A percentile compares a stretch with the other conserved stretches of the same genome.
These are phyloP conservation scores for Spinus olivaceus DNA, from an alignment of 2,797 vertebrate species.

Conservation along the genomic window DNA sequence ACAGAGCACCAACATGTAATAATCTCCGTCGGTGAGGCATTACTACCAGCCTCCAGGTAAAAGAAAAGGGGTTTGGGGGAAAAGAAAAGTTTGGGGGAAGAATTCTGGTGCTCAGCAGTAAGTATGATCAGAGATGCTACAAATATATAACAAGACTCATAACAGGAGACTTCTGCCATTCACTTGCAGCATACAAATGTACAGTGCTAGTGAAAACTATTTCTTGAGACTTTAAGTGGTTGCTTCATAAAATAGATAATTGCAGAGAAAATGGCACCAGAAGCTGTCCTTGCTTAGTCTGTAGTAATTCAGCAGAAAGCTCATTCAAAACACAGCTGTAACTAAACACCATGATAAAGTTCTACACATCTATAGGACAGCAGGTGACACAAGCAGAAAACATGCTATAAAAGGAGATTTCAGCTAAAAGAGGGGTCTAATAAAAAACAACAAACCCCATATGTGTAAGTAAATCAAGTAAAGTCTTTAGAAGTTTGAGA, in stretches of 20 bases:
- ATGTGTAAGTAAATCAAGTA: not conserved
- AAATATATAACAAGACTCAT: not conserved
- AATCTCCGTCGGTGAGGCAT: not conserved
- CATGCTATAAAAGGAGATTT: not conserved
- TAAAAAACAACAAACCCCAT: not conserved
- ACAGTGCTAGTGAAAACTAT: not conserved
- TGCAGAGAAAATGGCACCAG: not conserved
- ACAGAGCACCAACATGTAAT: not conserved
- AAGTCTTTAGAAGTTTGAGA: not conserved
- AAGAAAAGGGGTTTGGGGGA: fast-evolving
- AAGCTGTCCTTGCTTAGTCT: not conserved
- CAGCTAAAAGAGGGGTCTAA: not conserved
- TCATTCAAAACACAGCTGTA: not conserved
- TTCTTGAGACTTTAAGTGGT: not conserved
- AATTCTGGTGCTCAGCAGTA: not conserved
- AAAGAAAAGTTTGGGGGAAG: no score
- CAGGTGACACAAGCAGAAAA: not conserved
- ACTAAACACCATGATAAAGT: not conserved
- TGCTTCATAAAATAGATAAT: not conserved
- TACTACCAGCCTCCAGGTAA: not conserved
- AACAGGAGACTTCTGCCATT: not conserved
- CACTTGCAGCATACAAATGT: not conserved
- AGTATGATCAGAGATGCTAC: not conserved
- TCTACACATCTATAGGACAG: not conserved
- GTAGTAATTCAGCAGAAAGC: not conserved